Evolutionary conservation across 2,113 vertebrate genomes (phyloP).

Genomic region (Eolophus roseicapilla): DNA sequence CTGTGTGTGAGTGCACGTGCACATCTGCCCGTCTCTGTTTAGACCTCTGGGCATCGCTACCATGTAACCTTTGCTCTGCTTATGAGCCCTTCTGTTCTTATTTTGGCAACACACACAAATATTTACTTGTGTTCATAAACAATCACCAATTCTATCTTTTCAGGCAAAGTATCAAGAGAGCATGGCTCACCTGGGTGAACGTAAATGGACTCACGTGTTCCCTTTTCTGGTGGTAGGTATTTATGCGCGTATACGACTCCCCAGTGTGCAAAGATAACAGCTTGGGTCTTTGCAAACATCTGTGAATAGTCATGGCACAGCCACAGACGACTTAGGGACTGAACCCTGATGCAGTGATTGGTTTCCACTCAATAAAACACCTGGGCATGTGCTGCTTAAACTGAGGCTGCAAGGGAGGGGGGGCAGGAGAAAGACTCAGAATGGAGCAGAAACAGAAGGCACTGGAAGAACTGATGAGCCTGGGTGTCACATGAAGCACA

Average conservation of each 20-base stretch:
- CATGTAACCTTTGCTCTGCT: background rate
- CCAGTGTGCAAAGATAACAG: background rate
- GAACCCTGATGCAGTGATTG: rapidly evolving
- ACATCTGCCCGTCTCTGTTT: background rate
- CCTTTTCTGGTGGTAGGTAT: constrained; percentile 87
- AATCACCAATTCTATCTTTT: constrained; percentile 50
- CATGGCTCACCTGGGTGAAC: constrained; percentile 79
- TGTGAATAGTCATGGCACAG: background rate
- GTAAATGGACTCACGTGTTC: constrained; percentile 78
- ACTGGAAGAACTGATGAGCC: background rate
- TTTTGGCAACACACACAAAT: constrained; percentile 37
- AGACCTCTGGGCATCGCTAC: background rate
- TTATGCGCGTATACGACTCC: background rate
- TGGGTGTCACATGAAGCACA: background rate
- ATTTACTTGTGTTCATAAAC: background rate
- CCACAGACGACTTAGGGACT: too few species aligned
- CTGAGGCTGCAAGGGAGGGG: background rate
- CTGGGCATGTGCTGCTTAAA: background rate
- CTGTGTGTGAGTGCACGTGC: background rate
- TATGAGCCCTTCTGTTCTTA: constrained; percentile 18
- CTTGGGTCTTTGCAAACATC: background rate
- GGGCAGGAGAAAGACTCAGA: background rate
- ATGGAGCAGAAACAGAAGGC: background rate
- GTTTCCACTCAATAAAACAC: background rate
- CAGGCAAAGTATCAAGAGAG: constrained; percentile 74